These are phyloP conservation scores for Merops nubicus DNA, from an alignment of 2,113 vertebrate species.

Conservation along the genomic window DNA sequence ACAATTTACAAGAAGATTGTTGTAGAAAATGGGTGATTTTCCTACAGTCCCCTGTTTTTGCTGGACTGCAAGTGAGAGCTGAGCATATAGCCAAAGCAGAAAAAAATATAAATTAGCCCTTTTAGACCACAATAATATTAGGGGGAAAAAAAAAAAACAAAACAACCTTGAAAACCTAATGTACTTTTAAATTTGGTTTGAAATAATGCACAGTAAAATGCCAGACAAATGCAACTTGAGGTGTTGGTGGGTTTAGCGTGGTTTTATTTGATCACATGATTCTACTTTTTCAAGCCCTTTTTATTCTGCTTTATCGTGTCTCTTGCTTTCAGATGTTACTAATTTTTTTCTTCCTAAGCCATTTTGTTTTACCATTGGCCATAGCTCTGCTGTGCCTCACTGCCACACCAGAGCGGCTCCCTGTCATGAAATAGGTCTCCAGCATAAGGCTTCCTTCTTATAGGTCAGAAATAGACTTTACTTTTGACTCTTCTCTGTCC, in stretches of 20 bases:
- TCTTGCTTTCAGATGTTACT: not conserved
- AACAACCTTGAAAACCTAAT: not conserved
- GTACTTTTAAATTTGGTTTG: not conserved
- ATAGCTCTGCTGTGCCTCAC: not conserved
- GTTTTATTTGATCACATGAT: not conserved
- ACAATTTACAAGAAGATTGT: slow-evolving; percentile 77
- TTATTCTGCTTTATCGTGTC: not conserved
- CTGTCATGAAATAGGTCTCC: not conserved
- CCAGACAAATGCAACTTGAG: not conserved
- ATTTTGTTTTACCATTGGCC: not conserved
- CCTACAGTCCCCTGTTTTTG: slow-evolving; percentile 5
- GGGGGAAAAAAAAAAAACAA: not conserved
- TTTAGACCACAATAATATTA: not conserved
- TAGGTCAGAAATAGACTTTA: not conserved
- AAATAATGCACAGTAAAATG: not conserved
- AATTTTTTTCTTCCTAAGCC: not conserved
- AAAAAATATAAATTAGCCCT: not conserved
- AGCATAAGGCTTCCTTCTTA: not conserved
- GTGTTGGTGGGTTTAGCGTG: not conserved
- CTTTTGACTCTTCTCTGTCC: not conserved
- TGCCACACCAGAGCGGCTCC: not conserved
- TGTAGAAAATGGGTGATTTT: slow-evolving; percentile 62
- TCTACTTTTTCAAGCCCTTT: not conserved
- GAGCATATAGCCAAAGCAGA: not conserved
- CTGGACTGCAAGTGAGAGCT: not conserved